These are phyloP conservation scores for Pecten maximus DNA, from an alignment of 2,888 invertebrate genomes.

Conservation along the genomic window DNA sequence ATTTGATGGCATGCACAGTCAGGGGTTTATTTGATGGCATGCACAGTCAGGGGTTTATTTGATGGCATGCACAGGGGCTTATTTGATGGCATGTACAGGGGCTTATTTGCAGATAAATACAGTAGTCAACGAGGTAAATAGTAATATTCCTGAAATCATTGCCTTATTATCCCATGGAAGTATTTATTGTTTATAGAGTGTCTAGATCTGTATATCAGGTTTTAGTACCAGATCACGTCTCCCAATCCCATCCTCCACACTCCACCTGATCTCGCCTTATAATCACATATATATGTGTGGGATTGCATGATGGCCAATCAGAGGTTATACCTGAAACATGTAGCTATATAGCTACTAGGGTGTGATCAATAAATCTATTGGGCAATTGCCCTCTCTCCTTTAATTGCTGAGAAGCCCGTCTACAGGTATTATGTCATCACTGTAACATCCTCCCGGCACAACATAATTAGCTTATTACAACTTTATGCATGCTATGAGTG, in stretches of 20 bases:
- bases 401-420: neutral
- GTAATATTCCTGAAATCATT: no score
- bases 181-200: no score
- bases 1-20: no score
- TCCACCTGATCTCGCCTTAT: neutral
- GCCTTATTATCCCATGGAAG: no score
- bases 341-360: neutral
- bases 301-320: neutral
- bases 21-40: no score
- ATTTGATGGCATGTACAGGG: no score
- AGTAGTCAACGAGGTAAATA: no score
- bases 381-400: neutral
- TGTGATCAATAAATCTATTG: neutral
- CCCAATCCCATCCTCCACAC: neutral
- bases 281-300: neutral
- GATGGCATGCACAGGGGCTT: no score
- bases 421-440: neutral
- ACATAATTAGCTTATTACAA: constrained; percentile 11
- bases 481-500: neutral
- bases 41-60: no score
- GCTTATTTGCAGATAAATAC: no score
- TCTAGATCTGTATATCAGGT: no score
- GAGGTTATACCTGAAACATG: neutral
- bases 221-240: no score
- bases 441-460: neutral